Conservation (phyloP, 2,888 invertebrate species). For the Meloe dianella region DNA sequence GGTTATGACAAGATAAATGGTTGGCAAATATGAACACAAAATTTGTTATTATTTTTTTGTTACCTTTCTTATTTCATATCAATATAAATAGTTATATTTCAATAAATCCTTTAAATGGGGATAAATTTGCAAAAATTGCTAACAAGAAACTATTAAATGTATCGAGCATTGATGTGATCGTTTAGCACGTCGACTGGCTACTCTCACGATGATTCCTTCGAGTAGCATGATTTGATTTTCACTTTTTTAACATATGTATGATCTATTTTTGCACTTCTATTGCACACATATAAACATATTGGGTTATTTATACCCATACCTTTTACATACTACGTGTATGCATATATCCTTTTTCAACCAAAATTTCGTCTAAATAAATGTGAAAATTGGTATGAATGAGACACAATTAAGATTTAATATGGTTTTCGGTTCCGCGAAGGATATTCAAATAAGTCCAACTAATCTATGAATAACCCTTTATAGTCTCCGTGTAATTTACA, state of each 20-base stretch:
- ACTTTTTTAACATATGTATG: conserved; percentile 27
- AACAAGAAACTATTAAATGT: conserved; percentile 12
- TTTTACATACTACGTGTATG: not conserved
- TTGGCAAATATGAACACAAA: conserved; percentile 46
- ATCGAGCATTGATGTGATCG: conserved; percentile 14
- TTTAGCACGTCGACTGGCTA: conserved; percentile 20
- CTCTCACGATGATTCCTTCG: conserved; percentile 23
- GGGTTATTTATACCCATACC: not conserved
- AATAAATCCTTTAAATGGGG: conserved; percentile 34
- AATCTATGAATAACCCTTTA: conserved; percentile 30
- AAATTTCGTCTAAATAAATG: no score
- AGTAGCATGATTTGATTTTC: conserved; percentile 29
- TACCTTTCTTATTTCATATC: not conserved
- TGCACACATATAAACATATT: not conserved
- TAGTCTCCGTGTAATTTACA: conserved; percentile 33
- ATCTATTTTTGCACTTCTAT: conserved; percentile 25
- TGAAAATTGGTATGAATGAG: no score
- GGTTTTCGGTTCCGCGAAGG: not conserved
- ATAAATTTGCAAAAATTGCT: conserved; percentile 8
- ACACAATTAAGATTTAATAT: no score
- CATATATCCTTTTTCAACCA: not conserved
- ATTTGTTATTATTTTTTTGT: not conserved
- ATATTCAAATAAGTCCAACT: conserved; percentile 32
- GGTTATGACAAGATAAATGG: conserved; percentile 56
- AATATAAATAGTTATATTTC: conserved; percentile 42